phyloP scores from a whole-genome alignment of 2,797 vertebrate species.

The Triplophysa yarkandensis region DNA sequence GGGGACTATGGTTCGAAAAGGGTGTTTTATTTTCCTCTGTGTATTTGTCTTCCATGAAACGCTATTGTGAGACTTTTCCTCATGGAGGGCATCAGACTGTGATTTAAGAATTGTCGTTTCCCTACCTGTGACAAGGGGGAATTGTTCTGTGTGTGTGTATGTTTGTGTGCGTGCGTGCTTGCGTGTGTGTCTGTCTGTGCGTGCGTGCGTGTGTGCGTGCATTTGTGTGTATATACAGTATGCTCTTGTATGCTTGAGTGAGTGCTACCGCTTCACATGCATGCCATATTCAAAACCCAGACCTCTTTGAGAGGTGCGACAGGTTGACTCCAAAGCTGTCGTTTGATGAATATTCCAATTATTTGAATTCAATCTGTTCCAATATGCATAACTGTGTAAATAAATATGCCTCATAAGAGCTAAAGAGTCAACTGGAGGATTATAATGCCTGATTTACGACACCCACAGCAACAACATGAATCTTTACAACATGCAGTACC shows the following conservation, averaged over 20 bases:
- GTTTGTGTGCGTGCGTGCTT: conserved; percentile 18
- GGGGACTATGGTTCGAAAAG: conserved; percentile 19
- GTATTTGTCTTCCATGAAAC: conserved; percentile 76
- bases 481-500: background rate
- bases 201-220: conserved; percentile 20
- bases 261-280: conserved; percentile 72
- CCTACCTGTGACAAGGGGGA: conserved; percentile 44
- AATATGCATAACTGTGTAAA: conserved; percentile 76
- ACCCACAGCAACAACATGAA: conserved; percentile 7
- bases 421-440: conserved; percentile 41
- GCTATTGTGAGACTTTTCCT: conserved; percentile 62
- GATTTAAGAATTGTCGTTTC: conserved; percentile 43
- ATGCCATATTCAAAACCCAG: conserved; percentile 77
- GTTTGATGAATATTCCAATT: conserved; percentile 71
- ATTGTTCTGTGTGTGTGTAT: conserved; percentile 15
- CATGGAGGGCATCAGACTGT: conserved; percentile 47
- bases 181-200: conserved; percentile 26
- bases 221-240: conserved; percentile 35
- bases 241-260: conserved; percentile 42
- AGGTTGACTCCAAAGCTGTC: conserved; percentile 65
- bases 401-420: conserved; percentile 67
- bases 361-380: conserved; percentile 72
- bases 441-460: conserved; percentile 19
- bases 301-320: conserved; percentile 56
- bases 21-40: conserved; percentile 70